Evolutionary conservation across 2,797 vertebrate genomes (phyloP), one percentile per base, ranked within the genome.

Genomic region (Megaceryle alcyon): DNA sequence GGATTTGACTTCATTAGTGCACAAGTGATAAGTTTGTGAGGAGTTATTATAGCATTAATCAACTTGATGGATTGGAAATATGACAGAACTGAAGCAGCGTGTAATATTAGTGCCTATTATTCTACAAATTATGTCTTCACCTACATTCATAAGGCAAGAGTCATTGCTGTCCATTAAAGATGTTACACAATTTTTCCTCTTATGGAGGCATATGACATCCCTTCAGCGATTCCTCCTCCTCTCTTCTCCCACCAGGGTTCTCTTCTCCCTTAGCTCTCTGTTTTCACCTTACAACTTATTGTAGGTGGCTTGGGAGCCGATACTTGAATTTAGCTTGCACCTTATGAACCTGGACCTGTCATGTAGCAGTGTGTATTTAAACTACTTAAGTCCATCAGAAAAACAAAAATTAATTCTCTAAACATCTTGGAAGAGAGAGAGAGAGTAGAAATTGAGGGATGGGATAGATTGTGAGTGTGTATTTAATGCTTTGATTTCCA

Each of bases 31-130:
- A 97, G 97, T 98, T 98, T 98, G 95, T 98, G 94, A 97, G 97
- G 96, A 98, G 97, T 98, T 98, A 98, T 98, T 98, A 98, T 96
- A 94, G 94, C 98, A 98, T 98, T 98, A 98, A 98, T 98, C 98
- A 98, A 97, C 92, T 98, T 98, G 98, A 98, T 98, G 98, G 98
- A 98, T 98, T 98, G 97, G 97, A 98, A 98, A 98, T 98, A 98
- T 97, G 98, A 98, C 98, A 98, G 97, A 98, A 97, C 93, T 97
- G 97, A 98, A 98, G 97, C 95, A 95, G 97, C 78, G 26, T 98
- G 96, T 98, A 98, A 98, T 98, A 98, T 98, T 98, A 98, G 98
- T 98, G 97, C 98, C 98, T 97, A 97, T 98, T 98, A 98, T 98
- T 98, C 96, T 97, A 97, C 98, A 98, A 98, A 98, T 98, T 98